Base-by-base conservation (phyloP, 2,888 invertebrate species). In the Unio delphinus region DNA sequence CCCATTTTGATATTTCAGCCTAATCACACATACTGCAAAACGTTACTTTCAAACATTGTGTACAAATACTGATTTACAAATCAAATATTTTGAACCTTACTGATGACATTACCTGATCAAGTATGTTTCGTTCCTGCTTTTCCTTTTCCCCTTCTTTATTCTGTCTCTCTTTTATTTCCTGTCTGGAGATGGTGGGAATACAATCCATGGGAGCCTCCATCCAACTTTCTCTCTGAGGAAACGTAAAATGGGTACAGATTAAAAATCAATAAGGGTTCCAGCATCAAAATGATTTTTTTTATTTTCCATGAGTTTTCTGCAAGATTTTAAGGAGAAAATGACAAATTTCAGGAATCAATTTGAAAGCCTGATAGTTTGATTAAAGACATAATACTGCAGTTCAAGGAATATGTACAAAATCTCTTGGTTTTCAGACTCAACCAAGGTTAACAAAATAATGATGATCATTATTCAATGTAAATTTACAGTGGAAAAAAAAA, bases 141-240 rank as follows among this genome's bases (percentile, higher is more conserved):
- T 73, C 68, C 23, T 80, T 72, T 69, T 82, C 81, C 26, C 82
- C 78, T 58, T 84, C 80, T 61, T 82, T 76, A 54, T 80, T 80
- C 61, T 76, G 80, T 65, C 72, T 76, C 30, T 84, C 79, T 64
- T 79, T 75, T 23, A 87, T 76, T 61, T 89, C 87, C 59, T 88
- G 78, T 55, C 86, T 81, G 0, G 86, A 83, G 18, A 88, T 82
- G 62, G 90, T 90, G 23, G 91, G 88, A 69, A 92, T 88, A 30
- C 91, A 79, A 59, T 92, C 92, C 18, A 83, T 64, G 1, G 93
- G 92, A 86, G 94, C 91, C 56, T 93, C 93, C 95, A 96, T 95
- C 96, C 96, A 96, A 83, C 94, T 93, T 65, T 96, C 95, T 69
- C 94, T 92, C 82, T 92, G 85, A 69, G 55, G 64, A 61, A 59